These are phyloP conservation scores for Bucorvus abyssinicus DNA, from an alignment of 2,797 vertebrate genomes.

Conservation along the genomic window DNA sequence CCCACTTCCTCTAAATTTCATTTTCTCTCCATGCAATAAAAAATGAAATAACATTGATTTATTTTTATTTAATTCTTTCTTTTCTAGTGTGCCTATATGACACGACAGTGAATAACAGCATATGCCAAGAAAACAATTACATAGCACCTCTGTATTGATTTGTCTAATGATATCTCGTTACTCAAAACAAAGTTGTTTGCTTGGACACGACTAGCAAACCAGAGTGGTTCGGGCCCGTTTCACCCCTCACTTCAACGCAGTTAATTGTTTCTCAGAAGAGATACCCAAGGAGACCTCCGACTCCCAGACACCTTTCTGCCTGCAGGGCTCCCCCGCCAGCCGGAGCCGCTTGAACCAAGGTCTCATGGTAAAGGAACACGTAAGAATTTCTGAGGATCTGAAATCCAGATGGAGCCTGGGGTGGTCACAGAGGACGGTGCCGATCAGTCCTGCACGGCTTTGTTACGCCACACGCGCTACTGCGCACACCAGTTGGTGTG, in stretches of 20 bases:
- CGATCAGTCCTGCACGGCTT: not conserved
- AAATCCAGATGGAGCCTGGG: not conserved
- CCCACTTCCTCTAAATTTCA: conserved; percentile 48
- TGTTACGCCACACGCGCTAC: not conserved
- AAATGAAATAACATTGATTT: conserved; percentile 8
- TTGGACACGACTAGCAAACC: not conserved
- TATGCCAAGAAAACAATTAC: not conserved
- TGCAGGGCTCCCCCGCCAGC: not conserved
- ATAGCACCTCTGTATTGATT: not conserved
- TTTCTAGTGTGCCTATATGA: not conserved
- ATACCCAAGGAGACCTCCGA: not conserved
- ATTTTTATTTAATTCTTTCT: not conserved
- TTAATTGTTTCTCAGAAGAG: not conserved
- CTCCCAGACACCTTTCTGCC: not conserved
- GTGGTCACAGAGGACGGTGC: not conserved
- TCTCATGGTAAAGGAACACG: not conserved
- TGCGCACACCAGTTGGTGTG: too few relatives aligned
- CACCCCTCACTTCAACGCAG: not conserved
- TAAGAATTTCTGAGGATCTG: not conserved
- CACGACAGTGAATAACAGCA: conserved; percentile 16
- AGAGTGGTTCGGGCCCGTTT: not conserved
- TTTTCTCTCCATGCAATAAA: conserved; percentile 45
- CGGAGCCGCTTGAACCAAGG: not conserved
- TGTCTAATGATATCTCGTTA: not conserved
- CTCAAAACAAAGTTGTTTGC: not conserved